Percentiles rank a stretch among this genome's conserved stretches.
Evolutionary conservation across 2,797 vertebrate species (phyloP).

Genomic region (Sarcophilus harrisii): DNA sequence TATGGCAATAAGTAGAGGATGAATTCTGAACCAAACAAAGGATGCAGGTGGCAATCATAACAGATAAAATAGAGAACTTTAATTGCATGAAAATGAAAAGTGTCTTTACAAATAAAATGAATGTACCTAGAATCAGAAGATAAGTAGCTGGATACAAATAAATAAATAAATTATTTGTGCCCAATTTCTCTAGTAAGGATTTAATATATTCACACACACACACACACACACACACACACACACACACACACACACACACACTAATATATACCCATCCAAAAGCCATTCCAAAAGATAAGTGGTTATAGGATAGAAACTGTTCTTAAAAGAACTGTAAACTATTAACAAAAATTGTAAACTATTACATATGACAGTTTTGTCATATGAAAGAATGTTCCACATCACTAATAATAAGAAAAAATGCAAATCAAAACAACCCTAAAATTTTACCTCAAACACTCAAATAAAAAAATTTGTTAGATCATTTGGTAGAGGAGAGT

Average conservation of each 20-base stretch:
- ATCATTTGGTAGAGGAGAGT: not conserved
- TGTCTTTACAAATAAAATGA: not conserved
- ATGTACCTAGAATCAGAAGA: not conserved
- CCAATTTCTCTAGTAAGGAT: not conserved
- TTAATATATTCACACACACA: not conserved
- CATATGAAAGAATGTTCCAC: not conserved
- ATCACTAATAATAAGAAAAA: not conserved
- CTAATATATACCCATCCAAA: not conserved
- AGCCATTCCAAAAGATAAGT: not conserved
- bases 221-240: not conserved
- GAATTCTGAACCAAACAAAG: not conserved
- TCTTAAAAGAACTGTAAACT: not conserved
- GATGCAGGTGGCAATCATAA: not conserved
- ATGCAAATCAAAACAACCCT: not conserved
- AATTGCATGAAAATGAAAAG: not conserved
- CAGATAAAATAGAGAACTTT: not conserved
- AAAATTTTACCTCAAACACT: not conserved
- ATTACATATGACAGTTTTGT: not conserved
- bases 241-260: rapidly evolving
- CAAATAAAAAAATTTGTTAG: not conserved
- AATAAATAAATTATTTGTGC: not conserved
- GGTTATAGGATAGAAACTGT: not conserved
- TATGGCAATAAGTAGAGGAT: not conserved
- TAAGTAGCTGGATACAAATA: not conserved
- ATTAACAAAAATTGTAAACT: not conserved